Evolutionary conservation across 1,140 invertebrate genomes (phyloP).

Genomic region (Rhyzopertha dominica): DNA sequence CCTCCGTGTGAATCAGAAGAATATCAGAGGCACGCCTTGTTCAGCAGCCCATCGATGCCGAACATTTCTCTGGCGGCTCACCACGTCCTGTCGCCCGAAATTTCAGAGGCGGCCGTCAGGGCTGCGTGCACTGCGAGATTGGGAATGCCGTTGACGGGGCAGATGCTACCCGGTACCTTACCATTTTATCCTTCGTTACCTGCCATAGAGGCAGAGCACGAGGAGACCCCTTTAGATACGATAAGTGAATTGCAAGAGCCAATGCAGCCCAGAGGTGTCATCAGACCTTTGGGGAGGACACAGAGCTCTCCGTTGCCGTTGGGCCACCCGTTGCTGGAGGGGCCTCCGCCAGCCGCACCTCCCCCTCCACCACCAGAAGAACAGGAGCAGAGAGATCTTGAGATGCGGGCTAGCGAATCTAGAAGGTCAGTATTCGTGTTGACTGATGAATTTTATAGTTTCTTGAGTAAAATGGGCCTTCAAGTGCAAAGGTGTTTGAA

Average conservation of each 20-base stretch:
- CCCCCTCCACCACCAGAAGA: constrained; percentile 38
- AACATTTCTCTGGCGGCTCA: constrained; percentile 80
- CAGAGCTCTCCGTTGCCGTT: constrained; percentile 90
- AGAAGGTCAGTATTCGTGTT: constrained; percentile 32
- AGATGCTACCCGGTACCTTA: constrained; percentile 66
- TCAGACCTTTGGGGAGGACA: constrained; percentile 80
- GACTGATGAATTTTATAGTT: constrained; percentile 8
- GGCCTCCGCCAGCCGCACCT: constrained; percentile 45
- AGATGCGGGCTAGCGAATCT: constrained; percentile 48
- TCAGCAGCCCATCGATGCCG: constrained; percentile 92
- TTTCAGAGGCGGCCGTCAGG: constrained; percentile 74
- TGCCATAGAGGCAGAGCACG: constrained; percentile 53
- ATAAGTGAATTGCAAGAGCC: constrained; percentile 46
- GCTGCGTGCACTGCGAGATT: constrained; percentile 66
- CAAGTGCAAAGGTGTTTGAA: too few species aligned
- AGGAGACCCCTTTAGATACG: constrained; percentile 45
- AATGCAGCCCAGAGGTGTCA: constrained; percentile 38
- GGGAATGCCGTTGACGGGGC: constrained; percentile 66
- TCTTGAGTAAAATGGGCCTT: constrained; percentile 9
- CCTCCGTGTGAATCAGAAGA: constrained; percentile 49
- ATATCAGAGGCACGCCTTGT: constrained; percentile 58
- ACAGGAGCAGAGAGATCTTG: constrained; percentile 49
- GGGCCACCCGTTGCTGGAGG: constrained; percentile 86
- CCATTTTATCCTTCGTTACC: constrained; percentile 72
- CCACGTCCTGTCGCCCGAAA: constrained; percentile 42